Evolutionary conservation across 2,113 vertebrate genomes (phyloP), one percentile per base, ranked within the genome.

Genomic region (Colossoma macropomum): DNA sequence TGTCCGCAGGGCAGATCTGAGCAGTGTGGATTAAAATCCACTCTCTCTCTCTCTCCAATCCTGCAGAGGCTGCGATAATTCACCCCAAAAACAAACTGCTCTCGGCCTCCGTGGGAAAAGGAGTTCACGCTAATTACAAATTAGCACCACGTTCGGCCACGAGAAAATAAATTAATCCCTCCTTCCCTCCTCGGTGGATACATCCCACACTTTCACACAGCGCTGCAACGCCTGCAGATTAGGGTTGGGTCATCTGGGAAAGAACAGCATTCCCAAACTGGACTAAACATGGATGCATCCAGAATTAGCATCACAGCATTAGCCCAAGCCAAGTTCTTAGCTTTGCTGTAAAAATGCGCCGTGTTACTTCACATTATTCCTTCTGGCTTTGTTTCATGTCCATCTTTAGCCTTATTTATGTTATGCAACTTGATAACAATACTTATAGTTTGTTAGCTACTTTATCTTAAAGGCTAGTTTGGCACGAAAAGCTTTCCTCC

Each of bases 21-120:
- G 65, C 79, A 75, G 77, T 66, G 25, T 75, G 76, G 52, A 86
- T 86, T 89, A 38, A 79, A 87, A 77, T 85, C 77, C 79, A 79
- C 76, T 76, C 84, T 75, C 56, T 25, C 72, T 41, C 54, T 60
- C 70, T 82, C 56, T 79, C 50, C 21, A n/a, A 66, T 71, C 72
- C 77, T 81, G 69, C n/a, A 23, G 63, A 54, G 54, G 34, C n/a
- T 38, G 41, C 23, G 19, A 38, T 32, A 79, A 82, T 85, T 83
- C 66, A n/a, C 50, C 69, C 66, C 66, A 25, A 76, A 71, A 77
- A 45, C 56, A 54, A 76, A 82, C 54, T 25, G 3, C 28, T 72
- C 21, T 27, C 30, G 52, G 65, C 16, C 30, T 41, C 30, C 25
- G 25, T 38, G 41, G 48, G 48, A 32, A 52, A 50, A 72, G 52